Conservation (phyloP, 1,140 invertebrate genomes). For the Drosophila varians region DNA sequence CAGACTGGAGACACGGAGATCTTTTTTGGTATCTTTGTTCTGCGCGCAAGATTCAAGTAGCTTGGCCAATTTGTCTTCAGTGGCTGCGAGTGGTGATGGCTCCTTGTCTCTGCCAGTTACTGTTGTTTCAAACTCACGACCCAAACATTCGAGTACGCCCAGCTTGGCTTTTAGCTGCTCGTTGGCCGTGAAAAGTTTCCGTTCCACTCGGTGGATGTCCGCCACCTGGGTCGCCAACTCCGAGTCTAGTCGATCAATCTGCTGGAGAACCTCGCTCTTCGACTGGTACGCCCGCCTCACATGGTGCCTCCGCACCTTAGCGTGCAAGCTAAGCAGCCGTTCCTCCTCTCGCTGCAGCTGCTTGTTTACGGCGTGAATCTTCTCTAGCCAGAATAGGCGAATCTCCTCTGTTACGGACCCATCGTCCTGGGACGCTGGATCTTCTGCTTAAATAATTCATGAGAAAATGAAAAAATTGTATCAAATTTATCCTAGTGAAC, state of each 20-base stretch:
- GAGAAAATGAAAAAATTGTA: neutral
- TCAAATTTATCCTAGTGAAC: neutral
- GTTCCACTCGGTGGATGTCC: conserved; percentile 87
- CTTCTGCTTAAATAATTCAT: neutral
- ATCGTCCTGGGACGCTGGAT: neutral
- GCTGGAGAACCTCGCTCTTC: conserved; percentile 81
- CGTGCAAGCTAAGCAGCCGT: conserved; percentile 86
- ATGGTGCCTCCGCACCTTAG: conserved; percentile 87
- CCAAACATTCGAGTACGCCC: conserved; percentile 86
- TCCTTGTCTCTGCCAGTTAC: neutral
- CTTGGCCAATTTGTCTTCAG: neutral
- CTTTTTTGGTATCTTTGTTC: neutral
- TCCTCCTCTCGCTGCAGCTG: conserved; percentile 89
- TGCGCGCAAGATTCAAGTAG: neutral
- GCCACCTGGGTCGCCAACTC: conserved; percentile 85
- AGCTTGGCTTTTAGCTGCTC: conserved; percentile 87
- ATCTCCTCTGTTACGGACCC: conserved; percentile 59
- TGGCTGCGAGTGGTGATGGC: neutral
- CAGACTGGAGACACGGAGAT: neutral
- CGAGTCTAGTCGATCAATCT: conserved; percentile 84
- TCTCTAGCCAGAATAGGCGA: conserved; percentile 88
- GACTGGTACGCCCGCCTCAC: conserved; percentile 85
- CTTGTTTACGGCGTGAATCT: conserved; percentile 89
- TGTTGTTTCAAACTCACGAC: conserved; percentile 86
- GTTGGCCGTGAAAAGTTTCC: conserved; percentile 87